Conservation (phyloP, 2,888 invertebrate species). For the Aphidoletes aphidimyza region DNA sequence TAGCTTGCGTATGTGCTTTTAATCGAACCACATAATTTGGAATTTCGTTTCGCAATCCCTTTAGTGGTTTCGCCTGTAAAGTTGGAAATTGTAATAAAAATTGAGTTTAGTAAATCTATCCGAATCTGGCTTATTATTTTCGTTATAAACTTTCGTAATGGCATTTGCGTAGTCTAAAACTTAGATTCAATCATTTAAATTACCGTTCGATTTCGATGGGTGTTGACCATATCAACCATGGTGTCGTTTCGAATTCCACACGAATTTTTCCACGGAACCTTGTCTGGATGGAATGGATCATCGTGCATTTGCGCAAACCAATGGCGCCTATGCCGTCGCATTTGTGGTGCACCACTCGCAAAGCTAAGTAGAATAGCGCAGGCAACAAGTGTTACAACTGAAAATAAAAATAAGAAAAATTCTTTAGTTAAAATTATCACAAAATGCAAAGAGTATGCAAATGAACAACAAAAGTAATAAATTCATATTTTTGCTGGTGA, state of each 20-base stretch:
- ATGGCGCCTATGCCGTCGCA: not conserved
- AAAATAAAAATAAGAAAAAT: not conserved
- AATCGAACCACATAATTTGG: not conserved
- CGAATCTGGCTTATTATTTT: no score
- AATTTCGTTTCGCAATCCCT: not conserved
- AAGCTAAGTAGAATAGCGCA: not conserved
- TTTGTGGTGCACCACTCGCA: conserved; percentile 1
- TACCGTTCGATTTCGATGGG: conserved; percentile 10
- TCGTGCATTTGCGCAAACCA: not conserved
- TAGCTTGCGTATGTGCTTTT: not conserved
- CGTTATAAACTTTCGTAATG: no score
- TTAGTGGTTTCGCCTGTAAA: conserved; percentile 5
- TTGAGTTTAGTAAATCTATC: no score
- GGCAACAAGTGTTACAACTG: not conserved
- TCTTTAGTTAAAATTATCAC: not conserved
- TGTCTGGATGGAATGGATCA: not conserved
- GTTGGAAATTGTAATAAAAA: no score
- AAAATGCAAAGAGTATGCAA: no score
- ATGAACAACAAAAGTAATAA: no score
- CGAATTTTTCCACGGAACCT: not conserved
- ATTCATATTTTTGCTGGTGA: no score
- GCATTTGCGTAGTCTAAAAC: no score
- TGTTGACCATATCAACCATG: no score
- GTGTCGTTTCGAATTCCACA: not conserved
- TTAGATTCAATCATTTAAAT: not conserved